A percentile compares a stretch with the other conserved stretches of the same genome.
phyloP scores from a whole-genome alignment of 1,140 invertebrate species.

The Homarus americanus region DNA sequence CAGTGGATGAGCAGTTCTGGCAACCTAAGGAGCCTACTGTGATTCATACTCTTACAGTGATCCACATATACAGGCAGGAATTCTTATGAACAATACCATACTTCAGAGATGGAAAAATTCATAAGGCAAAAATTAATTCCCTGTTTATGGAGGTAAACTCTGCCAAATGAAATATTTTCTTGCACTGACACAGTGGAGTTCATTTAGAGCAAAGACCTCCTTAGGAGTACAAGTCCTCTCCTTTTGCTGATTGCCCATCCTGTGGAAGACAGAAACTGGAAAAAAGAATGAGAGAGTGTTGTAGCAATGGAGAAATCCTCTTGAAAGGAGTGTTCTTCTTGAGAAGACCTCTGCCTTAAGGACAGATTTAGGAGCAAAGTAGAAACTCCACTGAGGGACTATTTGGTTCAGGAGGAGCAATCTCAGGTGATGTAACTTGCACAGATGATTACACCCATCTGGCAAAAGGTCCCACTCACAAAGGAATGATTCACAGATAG shows the following conservation, averaged over 20 bases:
- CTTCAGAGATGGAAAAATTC: not conserved
- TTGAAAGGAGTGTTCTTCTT: not conserved
- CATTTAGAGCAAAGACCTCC: conserved; percentile 4
- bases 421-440: not conserved
- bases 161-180: not conserved
- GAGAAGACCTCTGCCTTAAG: not conserved
- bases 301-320: not conserved
- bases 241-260: not conserved
- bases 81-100: conserved; percentile 2
- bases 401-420: conserved; percentile 6
- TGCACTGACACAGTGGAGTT: not conserved
- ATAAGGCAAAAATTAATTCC: conserved; percentile 1
- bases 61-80: conserved; percentile 9
- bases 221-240: not conserved
- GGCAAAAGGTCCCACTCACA: conserved; percentile 12
- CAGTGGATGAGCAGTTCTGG: conserved; percentile 15
- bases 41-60: conserved; percentile 19
- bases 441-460: conserved; percentile 3
- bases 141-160: conserved; percentile 1
- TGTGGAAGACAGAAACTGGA: conserved; percentile 13
- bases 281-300: not conserved
- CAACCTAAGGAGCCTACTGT: conserved; percentile 13
- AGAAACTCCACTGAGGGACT: not conserved
- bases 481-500: conserved; percentile 18
- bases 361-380: not conserved